Conservation (phyloP, 1,140 invertebrate species). For the Sinella curviseta region DNA sequence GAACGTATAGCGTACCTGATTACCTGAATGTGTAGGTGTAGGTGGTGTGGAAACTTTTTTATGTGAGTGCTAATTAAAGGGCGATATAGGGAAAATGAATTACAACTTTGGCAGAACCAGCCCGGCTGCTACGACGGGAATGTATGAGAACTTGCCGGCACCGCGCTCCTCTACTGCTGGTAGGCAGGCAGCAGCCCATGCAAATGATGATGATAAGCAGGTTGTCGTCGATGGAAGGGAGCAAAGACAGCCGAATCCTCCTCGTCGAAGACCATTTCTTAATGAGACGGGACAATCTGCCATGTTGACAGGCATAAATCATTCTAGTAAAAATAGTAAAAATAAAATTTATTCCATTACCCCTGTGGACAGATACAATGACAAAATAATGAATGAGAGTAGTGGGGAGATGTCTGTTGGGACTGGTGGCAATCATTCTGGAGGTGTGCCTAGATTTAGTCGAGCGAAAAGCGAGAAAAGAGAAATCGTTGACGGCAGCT, state of each 20-base stretch:
- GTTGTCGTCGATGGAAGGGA: neutral
- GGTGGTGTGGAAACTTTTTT: constrained; percentile 9
- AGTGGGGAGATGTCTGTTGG: neutral
- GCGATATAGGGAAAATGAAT: neutral
- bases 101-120: neutral
- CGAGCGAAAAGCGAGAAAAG: constrained; percentile 40
- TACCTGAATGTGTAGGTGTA: too few relatives aligned
- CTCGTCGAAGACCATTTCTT: neutral
- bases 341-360: neutral
- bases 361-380: neutral
- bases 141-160: constrained; percentile 1
- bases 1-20: too few relatives aligned
- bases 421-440: neutral
- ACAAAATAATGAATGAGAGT: neutral
- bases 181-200: neutral
- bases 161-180: neutral
- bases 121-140: neutral
- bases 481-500: constrained; percentile 32
- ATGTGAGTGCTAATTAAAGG: neutral
- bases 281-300: neutral
- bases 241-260: neutral
- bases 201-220: neutral
- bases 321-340: neutral
- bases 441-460: neutral
- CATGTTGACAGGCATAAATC: neutral